Evolutionary conservation across 2,113 vertebrate genomes (phyloP).

Genomic region (Xenotilapia longispinis): DNA sequence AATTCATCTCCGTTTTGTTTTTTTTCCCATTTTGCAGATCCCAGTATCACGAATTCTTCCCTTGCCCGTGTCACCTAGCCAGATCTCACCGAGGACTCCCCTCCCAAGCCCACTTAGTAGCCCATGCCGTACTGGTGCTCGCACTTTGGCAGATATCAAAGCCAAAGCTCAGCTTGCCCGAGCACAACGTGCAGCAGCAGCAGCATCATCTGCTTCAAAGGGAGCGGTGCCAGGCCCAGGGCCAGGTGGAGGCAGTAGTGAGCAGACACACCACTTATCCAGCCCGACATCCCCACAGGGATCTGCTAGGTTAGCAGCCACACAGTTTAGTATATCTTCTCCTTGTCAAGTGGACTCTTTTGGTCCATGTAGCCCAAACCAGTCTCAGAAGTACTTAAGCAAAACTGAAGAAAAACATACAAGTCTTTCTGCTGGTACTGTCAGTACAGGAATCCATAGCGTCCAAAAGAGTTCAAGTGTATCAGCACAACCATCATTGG

Average conservation of each 20-base stretch:
- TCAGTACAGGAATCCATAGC: background rate
- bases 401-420: background rate
- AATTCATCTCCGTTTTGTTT: background rate
- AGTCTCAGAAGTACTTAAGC: background rate
- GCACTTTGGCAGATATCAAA: constrained; percentile 97
- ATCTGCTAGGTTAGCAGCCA: background rate
- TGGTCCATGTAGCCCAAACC: background rate
- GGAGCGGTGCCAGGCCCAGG: constrained; percentile 77
- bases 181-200: constrained; percentile 83
- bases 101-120: constrained; percentile 76
- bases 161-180: constrained; percentile 90
- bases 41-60: constrained; percentile 83
- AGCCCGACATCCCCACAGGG: constrained; percentile 38
- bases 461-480: background rate
- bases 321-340: constrained; percentile 28
- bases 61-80: constrained; percentile 76
- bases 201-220: constrained; percentile 56
- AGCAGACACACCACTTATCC: constrained; percentile 45
- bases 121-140: constrained; percentile 85
- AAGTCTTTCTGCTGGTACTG: background rate
- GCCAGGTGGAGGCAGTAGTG: constrained; percentile 73
- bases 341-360: constrained; percentile 8
- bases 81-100: constrained; percentile 81
- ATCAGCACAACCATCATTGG: background rate
- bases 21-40: constrained; percentile 73